Conservation (phyloP, 2,888 invertebrate species). For the Abscondita cerata region DNA sequence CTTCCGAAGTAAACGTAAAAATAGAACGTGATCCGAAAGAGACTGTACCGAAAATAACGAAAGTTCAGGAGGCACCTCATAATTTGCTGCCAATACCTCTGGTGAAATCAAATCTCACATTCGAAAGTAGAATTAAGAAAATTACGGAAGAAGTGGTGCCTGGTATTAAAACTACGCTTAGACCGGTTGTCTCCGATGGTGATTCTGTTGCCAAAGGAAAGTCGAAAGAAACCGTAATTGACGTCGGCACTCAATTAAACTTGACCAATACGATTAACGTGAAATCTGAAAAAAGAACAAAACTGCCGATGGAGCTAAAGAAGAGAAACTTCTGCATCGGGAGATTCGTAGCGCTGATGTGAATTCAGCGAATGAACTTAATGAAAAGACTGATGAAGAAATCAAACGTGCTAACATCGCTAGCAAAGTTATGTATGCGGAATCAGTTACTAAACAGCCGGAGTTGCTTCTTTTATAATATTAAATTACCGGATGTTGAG, state of each 20-base stretch:
- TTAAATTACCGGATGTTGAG: constrained; percentile 25
- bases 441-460: constrained; percentile 24
- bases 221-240: no score
- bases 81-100: no score
- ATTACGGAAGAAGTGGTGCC: not conserved
- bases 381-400: constrained; percentile 1
- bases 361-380: not conserved
- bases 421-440: constrained; percentile 9
- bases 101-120: no score
- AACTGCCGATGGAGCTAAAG: not conserved
- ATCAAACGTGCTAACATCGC: not conserved
- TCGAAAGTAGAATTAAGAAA: no score
- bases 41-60: no score
- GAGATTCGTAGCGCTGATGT: constrained; percentile 19
- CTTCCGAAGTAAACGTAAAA: no score
- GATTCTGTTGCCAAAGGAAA: not conserved
- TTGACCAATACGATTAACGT: not conserved
- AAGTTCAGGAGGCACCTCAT: no score
- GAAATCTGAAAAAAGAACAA: constrained; percentile 1
- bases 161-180: not conserved
- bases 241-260: not conserved
- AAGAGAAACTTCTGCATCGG: constrained; percentile 15
- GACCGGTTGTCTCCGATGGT: not conserved
- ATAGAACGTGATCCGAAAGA: no score
- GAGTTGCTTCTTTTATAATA: constrained; percentile 27